phyloP scores from a whole-genome alignment of 2,888 invertebrate genomes.

The Nymphalis urticae region DNA sequence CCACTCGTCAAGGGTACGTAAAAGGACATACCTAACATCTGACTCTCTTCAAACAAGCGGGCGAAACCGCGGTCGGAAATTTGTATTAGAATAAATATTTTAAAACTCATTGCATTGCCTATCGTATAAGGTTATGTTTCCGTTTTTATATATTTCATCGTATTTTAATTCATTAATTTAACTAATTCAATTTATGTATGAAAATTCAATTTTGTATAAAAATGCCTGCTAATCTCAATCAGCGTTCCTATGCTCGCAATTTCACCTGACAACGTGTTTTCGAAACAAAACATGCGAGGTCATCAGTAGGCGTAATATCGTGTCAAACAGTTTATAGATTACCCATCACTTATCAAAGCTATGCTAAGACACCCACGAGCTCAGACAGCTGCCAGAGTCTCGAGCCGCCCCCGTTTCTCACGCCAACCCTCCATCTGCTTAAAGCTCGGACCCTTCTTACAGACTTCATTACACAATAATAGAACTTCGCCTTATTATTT shows the following conservation, averaged over 20 bases:
- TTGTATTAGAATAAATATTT: neutral
- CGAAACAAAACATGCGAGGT: constrained; percentile 31
- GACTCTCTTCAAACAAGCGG: too few species aligned
- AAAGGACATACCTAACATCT: too few species aligned
- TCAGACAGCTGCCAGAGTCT: constrained; percentile 45
- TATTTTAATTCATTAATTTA: neutral
- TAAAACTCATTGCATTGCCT: too few species aligned
- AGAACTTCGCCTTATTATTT: constrained; percentile 51
- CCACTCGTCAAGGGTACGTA: too few species aligned
- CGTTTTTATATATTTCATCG: too few species aligned
- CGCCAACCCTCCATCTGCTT: constrained; percentile 57
- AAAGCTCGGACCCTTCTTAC: constrained; percentile 53
- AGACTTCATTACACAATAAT: constrained; percentile 52
- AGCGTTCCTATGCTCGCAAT: neutral
- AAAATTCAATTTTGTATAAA: neutral
- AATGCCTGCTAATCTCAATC: neutral
- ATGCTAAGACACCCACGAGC: constrained; percentile 41
- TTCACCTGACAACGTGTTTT: constrained; percentile 3
- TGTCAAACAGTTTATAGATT: constrained; percentile 18
- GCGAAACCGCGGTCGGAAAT: neutral
- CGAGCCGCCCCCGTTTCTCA: constrained; percentile 60
- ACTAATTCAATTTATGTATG: neutral
- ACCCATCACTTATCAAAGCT: constrained; percentile 32
- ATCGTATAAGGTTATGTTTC: too few species aligned
- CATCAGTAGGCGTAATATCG: constrained; percentile 34